Percentiles rank a stretch among this genome's conserved stretches.
phyloP scores from a whole-genome alignment of 2,888 invertebrate genomes.

The Acholoe squamosa region DNA sequence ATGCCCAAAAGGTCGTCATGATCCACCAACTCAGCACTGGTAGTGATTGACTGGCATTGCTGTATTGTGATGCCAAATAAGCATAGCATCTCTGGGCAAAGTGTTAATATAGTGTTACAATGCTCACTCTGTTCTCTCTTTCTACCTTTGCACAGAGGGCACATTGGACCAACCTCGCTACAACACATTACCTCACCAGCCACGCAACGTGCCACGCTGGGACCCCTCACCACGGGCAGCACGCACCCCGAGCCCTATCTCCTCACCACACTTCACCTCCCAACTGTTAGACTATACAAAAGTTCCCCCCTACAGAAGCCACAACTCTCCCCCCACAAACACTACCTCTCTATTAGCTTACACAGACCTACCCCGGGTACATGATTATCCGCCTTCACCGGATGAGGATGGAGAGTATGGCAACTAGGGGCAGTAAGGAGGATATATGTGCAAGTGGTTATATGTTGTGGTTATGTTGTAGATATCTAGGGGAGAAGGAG shows the following conservation, averaged over 20 bases:
- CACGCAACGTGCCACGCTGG: not conserved
- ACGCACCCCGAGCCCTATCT: not conserved
- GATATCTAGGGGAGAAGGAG: too few species aligned
- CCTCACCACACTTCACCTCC: not conserved
- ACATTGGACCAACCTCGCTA: conserved; percentile 26
- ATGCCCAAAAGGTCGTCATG: too few species aligned
- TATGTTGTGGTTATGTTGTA: too few species aligned
- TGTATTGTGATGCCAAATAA: too few species aligned
- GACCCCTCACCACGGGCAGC: not conserved
- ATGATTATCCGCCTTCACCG: conserved; percentile 44
- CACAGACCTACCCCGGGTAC: conserved; percentile 42
- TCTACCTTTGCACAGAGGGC: conserved; percentile 38
- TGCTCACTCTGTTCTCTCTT: too few species aligned
- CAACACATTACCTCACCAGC: conserved; percentile 37
- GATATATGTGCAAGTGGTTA: not conserved
- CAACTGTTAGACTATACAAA: not conserved
- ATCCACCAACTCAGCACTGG: too few species aligned
- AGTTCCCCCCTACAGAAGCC: not conserved
- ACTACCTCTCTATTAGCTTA: not conserved
- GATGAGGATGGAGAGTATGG: conserved; percentile 33
- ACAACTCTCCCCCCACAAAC: not conserved
- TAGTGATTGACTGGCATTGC: too few species aligned
- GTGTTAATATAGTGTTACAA: too few species aligned
- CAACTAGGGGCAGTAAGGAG: not conserved
- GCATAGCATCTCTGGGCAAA: too few species aligned